Base-by-base conservation (phyloP, 2,888 invertebrate genomes). In the Palloptera scutellata region DNA sequence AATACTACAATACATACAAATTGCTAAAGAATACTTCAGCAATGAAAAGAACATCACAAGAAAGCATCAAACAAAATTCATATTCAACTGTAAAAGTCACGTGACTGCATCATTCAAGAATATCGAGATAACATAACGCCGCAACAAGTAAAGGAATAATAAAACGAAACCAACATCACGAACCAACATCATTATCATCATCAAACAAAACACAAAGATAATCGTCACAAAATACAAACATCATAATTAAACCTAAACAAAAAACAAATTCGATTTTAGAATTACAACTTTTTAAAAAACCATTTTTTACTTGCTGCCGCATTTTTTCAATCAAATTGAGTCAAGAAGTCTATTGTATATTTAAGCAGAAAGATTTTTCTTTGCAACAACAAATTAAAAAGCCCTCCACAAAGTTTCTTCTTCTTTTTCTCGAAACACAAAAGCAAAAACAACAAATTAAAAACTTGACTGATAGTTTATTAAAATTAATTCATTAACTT, bases 401-500 rank as follows among this genome's bases (percentile, higher is more conserved):
- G 67, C 69, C 68, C 57, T 69, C 68, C 66, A 66, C 62, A 57
- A 57, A 61, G 64, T 70, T 72, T 71, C 69, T 69, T 65, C 54
- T 45, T 65, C 40, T 64, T 59, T 64, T 52, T 12, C 67, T 65
- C 67, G 64, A 70, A 64, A 52, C 58, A 52, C 40, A 67, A 58
- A 6, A 55, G 17, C 45, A 55, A 66, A 48, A 62, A 58, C 48
- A 70, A 70, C 59, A 68, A 70, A 68, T 68, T 19, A 63, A 67
- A 41, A 71, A 71, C 72, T 71, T 74, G 75, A 76, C 75, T 76
- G 75, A 76, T 76, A 76, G 75, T 72, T 72, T 76, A 71, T 68
- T 69, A 71, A 64, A 71, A 69, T 68, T 71, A 71, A 68, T 65
- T 61, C 57, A 58, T 54, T 15, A 62, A 61, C 43, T 62, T 42